These are phyloP conservation scores for Passer montanus DNA, from an alignment of 2,113 vertebrate species.

Conservation along the genomic window DNA sequence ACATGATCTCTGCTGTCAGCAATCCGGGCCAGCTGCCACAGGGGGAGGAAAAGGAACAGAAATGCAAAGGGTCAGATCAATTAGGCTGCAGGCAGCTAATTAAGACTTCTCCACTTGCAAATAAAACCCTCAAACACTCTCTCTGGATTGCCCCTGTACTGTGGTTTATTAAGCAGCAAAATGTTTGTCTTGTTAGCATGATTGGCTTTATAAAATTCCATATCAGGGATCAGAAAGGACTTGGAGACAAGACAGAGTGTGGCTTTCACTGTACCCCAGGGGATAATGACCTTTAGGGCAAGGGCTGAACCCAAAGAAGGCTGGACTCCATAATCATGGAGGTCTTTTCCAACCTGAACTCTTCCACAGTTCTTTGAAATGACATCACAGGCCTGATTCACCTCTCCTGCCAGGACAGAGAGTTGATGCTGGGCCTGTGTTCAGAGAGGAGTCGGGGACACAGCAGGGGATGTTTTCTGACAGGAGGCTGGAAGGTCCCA, in stretches of 20 bases:
- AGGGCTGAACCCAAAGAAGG: neutral
- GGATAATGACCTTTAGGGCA: neutral
- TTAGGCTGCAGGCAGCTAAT: neutral
- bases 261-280: neutral
- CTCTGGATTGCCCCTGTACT: neutral
- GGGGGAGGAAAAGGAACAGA: neutral
- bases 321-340: neutral
- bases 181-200: neutral
- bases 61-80: neutral
- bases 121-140: neutral
- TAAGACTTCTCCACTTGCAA: neutral
- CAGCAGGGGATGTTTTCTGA: neutral
- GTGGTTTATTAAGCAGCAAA: neutral
- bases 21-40: conserved; percentile 91
- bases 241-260: neutral
- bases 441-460: neutral
- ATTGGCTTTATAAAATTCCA: neutral
- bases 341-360: neutral
- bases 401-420: neutral
- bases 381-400: rapidly evolving
- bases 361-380: neutral
- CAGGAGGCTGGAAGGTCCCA: neutral
- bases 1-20: conserved; percentile 97
- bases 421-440: neutral
- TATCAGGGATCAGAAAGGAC: neutral